Evolutionary conservation across 35 echinoderm and acorn worm genomes (phyloP), one percentile per base, ranked within the genome.

Genomic region (Heliocidaris erythrogramma): DNA sequence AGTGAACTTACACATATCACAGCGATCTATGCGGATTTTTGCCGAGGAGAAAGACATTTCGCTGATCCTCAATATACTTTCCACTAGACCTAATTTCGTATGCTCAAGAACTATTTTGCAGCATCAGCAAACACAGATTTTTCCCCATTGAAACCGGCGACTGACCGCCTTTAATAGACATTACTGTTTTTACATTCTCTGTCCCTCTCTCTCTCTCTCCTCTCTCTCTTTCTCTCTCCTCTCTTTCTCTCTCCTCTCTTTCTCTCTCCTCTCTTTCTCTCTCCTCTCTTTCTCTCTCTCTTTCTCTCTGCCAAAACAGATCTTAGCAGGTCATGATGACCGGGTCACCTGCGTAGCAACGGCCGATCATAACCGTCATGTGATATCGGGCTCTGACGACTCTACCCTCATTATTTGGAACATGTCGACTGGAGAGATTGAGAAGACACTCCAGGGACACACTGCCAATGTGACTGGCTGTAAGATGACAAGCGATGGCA

Each of bases 291-390:
- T 48, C 50, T 13, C 30, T 86, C 9, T 1, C 49, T 92, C n/a
- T 97, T 3, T 89, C 49, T 35, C 69, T 24, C 31, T 18, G 18
- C 48, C 61, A 7, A 7, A 24, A 48, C 88, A 99, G 98, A 96
- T 99, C 65, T 91, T 99, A 24, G 98, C 96, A 10, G 98, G 95
- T 27, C 98, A 99, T 87, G 98, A 99, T 30, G 98, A 96, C 21
- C 94, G 92, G 47, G 97, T 99, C 0, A 96, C 97, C 31, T 97
- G 97, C 85, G 98, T 99, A 16, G 92, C 98, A 13, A 96, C 95
- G 18, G 98, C 98, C 1, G 97, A 99, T 86, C 96, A 97, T 92
- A 99, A 99, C 89, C 98, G 97, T 17, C 97, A 99, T 71, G 98
- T 99, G 21, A 97, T 97, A 35, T 99, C 98, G 17, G 98, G 98